These are phyloP conservation scores for Pardalotus punctatus DNA, from an alignment of 2,113 vertebrate genomes.

Conservation along the genomic window DNA sequence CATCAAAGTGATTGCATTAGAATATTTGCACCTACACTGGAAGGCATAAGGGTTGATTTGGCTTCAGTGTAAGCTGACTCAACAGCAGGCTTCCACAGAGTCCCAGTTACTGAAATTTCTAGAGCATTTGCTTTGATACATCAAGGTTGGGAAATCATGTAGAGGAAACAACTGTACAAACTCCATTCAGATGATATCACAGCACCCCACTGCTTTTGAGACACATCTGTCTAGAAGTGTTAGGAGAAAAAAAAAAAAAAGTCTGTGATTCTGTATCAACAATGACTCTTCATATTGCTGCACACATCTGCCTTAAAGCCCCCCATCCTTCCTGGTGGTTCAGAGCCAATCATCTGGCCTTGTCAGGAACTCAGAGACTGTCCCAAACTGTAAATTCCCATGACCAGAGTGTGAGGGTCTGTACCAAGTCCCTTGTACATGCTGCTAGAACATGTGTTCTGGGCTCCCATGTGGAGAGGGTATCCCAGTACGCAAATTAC, in stretches of 20 bases:
- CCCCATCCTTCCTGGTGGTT: not conserved
- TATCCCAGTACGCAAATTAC: not conserved
- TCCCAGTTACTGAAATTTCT: not conserved
- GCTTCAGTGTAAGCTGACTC: not conserved
- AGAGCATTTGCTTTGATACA: not conserved
- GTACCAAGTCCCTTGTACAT: not conserved
- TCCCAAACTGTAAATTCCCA: slow-evolving; percentile 31
- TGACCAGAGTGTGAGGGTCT: not conserved
- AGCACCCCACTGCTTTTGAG: not conserved
- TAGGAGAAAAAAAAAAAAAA: not conserved
- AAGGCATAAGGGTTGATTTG: not conserved
- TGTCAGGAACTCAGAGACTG: not conserved
- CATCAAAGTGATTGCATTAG: not conserved
- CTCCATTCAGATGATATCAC: not conserved
- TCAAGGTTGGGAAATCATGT: not conserved
- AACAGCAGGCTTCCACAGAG: not conserved
- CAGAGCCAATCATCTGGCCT: slow-evolving; percentile 40
- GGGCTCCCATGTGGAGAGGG: not conserved
- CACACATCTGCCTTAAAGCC: slow-evolving; percentile 1
- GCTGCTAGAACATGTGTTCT: not conserved
- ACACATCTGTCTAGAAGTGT: not conserved
- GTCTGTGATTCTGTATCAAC: not conserved
- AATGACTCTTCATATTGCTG: not conserved
- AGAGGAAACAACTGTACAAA: slow-evolving; percentile 4
- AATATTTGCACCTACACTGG: not conserved